Evolutionary conservation across 1,140 invertebrate genomes (phyloP).

Genomic region (Aethina tumida): DNA sequence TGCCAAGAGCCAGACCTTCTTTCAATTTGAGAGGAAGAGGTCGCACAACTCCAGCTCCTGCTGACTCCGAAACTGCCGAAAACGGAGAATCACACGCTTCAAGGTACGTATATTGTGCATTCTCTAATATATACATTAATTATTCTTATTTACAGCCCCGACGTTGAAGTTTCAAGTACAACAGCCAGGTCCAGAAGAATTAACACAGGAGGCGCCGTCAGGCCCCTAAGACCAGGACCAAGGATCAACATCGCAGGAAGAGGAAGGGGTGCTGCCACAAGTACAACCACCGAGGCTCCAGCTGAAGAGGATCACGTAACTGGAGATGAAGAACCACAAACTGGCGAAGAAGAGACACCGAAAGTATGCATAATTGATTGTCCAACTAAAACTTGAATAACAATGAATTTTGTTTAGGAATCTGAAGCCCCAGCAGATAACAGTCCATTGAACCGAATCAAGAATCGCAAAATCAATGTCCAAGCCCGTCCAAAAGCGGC

Average conservation of each 20-base stretch:
- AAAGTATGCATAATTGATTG: constrained; percentile 9
- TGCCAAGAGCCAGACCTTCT: constrained; percentile 43
- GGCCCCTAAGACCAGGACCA: constrained; percentile 45
- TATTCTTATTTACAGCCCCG: no score
- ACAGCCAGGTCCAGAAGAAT: constrained; percentile 28
- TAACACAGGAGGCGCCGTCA: constrained; percentile 27
- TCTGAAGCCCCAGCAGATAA: constrained; percentile 18
- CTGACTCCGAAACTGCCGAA: constrained; percentile 13
- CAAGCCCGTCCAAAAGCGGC: constrained; percentile 20
- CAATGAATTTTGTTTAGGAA: constrained; percentile 2
- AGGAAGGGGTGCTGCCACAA: constrained; percentile 37
- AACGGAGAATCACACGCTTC: constrained; percentile 10
- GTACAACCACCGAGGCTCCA: constrained; percentile 38
- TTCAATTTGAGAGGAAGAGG: constrained; percentile 43
- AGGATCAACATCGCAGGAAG: constrained; percentile 40
- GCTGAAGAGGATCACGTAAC: constrained; percentile 27
- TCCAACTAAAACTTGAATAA: not conserved
- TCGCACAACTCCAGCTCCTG: constrained; percentile 31
- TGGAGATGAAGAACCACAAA: constrained; percentile 39
- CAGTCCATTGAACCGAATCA: constrained; percentile 21
- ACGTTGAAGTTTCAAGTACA: constrained; percentile 26
- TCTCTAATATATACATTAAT: constrained; percentile 1
- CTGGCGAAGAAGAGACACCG: constrained; percentile 38
- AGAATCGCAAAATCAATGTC: constrained; percentile 20
- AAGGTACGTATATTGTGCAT: constrained; percentile 23